Evolutionary conservation across 2,113 vertebrate genomes (phyloP), one percentile per base, ranked within the genome.

Genomic region (Pica pica): DNA sequence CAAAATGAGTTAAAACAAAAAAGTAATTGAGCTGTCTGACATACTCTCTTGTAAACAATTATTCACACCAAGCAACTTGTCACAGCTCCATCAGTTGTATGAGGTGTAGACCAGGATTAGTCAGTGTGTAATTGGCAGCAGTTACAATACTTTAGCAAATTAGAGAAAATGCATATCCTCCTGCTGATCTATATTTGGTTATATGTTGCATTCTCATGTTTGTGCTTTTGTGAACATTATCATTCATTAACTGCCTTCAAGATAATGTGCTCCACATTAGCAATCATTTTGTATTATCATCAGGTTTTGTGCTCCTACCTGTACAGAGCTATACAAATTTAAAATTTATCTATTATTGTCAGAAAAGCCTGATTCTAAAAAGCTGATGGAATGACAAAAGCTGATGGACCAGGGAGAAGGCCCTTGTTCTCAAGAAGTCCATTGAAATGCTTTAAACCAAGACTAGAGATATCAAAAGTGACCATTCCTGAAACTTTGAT

Each of bases 1-100:
- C 35, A 90, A 89, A 94, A 80, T 82, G 23, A 85, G 41, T 57
- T 87, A 76, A 94, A 95, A 93, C 74, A 91, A 76, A 95, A 93
- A 71, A 75, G 49, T 79, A 89, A 60, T 61, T 65, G 78, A 79
- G n/a, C 16, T 84, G 41, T 78, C 73, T 85, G 70, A 85, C 57
- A 89, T 65, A 42, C 24, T 94, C 33, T 74, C 39, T 67, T 55
- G 71, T 88, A 93, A 96, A 88, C 49, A 87, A 55, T 73, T 85
- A 79, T 77, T 94, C 53, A 50, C 80, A 77, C 8, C 31, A 76
- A 95, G 52, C n/a, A 73, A 74, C 27, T 84, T 93, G 50, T 77
- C 63, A 87, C 33, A 50, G 28, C 42, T 89, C 26, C 63, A 39
- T 76, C 37, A 75, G 30, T 63, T 65, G 18, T 65, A 69, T 44